Evolutionary conservation across 2,113 vertebrate genomes (phyloP).

Genomic region (Vicugna pacos): DNA sequence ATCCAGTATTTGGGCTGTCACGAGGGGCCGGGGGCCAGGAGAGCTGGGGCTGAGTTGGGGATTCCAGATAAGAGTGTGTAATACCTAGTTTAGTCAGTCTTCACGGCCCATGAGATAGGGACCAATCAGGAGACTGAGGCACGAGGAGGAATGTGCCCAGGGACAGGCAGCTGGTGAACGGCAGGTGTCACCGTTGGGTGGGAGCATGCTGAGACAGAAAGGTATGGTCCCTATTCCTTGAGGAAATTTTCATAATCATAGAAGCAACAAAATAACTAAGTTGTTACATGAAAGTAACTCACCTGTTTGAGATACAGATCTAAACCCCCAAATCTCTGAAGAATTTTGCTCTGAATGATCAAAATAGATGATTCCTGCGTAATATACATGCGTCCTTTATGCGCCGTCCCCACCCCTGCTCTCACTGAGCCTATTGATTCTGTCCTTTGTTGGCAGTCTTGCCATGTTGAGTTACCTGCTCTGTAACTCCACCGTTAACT

Average conservation of each 20-base stretch:
- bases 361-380: background rate
- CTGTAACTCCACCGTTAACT: too few species aligned
- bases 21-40: background rate
- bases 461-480: background rate
- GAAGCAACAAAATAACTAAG: background rate
- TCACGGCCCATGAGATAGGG: background rate
- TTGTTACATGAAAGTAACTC: background rate
- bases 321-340: background rate
- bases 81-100: background rate
- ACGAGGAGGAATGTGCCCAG: background rate
- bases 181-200: background rate
- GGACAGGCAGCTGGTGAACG: background rate
- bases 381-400: background rate
- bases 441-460: background rate
- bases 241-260: background rate
- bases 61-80: background rate
- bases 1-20: background rate
- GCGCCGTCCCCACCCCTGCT: rapidly evolving
- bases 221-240: background rate
- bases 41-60: background rate
- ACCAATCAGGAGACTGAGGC: background rate
- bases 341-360: background rate
- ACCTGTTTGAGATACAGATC: background rate
- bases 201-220: background rate
- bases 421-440: background rate